A percentile compares a stretch with the other conserved stretches of the same genome.
phyloP scores from a whole-genome alignment of 2,113 vertebrate species.

The Mungos mungo region DNA sequence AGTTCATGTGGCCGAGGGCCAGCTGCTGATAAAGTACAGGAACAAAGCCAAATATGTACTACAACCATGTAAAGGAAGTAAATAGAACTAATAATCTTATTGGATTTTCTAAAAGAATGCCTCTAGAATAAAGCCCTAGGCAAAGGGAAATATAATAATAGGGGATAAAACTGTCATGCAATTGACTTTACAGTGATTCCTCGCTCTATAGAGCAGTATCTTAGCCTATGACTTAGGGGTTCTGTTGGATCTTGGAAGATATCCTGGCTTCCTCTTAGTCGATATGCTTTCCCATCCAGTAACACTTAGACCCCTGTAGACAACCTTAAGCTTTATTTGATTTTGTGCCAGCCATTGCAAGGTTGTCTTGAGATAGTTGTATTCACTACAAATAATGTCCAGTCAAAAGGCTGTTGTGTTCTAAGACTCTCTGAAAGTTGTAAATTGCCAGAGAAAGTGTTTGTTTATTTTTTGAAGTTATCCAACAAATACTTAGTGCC shows the following conservation, averaged over 20 bases:
- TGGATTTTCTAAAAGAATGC: neutral
- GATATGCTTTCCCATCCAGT: neutral
- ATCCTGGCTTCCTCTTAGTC: neutral
- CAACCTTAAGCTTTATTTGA: neutral
- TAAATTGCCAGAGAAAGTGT: conserved; percentile 7
- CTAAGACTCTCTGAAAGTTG: neutral
- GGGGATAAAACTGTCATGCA: neutral
- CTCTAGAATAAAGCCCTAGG: conserved; percentile 5
- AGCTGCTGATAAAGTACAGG: neutral
- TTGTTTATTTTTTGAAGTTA: neutral
- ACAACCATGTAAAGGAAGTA: neutral
- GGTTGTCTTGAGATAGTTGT: neutral
- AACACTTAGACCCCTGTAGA: neutral
- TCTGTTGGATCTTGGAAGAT: neutral
- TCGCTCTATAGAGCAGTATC: conserved; percentile 4
- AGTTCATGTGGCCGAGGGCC: neutral
- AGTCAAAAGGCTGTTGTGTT: neutral
- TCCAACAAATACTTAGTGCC: neutral
- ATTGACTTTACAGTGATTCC: conserved; percentile 25
- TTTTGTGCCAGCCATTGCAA: neutral
- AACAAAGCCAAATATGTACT: neutral
- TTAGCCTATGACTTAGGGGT: neutral
- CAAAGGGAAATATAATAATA: conserved; percentile 2
- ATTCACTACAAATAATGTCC: neutral
- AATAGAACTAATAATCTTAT: neutral